Evolutionary conservation across 2,888 invertebrate genomes (phyloP).

Genomic region (Calameuta idolon): DNA sequence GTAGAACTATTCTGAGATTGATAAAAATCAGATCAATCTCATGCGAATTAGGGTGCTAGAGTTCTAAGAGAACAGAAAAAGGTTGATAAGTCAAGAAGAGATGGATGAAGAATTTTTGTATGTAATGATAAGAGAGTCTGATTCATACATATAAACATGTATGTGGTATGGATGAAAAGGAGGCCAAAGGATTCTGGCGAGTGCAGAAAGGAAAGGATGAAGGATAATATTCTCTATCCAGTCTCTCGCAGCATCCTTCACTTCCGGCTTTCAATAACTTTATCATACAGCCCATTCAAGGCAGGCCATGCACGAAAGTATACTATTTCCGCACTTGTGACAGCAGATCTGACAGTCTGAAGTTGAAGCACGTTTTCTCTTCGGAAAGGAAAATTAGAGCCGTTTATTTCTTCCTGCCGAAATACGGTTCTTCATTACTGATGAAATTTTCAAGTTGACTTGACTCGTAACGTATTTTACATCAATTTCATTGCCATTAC

Average conservation of each 20-base stretch:
- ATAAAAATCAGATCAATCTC: not conserved
- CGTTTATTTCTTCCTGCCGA: not conserved
- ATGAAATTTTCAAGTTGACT: not conserved
- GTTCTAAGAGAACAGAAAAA: not conserved
- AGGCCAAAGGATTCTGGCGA: not conserved
- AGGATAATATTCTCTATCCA: not conserved
- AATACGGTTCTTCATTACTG: not conserved
- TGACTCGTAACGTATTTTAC: not conserved
- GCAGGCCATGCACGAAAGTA: conserved; percentile 32
- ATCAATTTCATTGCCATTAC: not conserved
- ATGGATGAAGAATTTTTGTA: not conserved
- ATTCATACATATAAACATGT: not conserved
- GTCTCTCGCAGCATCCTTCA: conserved; percentile 19
- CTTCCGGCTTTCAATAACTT: conserved; percentile 42
- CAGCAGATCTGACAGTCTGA: not conserved
- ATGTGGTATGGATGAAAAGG: not conserved
- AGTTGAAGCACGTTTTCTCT: not conserved
- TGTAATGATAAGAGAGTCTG: not conserved
- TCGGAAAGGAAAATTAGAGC: not conserved
- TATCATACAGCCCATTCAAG: conserved; percentile 37
- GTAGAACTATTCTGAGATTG: not conserved
- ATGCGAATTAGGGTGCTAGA: not conserved
- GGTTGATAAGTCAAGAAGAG: not conserved
- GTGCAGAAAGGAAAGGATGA: not conserved
- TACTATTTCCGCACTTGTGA: conserved; percentile 15